Evolutionary conservation across 2,113 vertebrate genomes (phyloP), one percentile per base, ranked within the genome.

Genomic region (Anoplopoma fimbria): DNA sequence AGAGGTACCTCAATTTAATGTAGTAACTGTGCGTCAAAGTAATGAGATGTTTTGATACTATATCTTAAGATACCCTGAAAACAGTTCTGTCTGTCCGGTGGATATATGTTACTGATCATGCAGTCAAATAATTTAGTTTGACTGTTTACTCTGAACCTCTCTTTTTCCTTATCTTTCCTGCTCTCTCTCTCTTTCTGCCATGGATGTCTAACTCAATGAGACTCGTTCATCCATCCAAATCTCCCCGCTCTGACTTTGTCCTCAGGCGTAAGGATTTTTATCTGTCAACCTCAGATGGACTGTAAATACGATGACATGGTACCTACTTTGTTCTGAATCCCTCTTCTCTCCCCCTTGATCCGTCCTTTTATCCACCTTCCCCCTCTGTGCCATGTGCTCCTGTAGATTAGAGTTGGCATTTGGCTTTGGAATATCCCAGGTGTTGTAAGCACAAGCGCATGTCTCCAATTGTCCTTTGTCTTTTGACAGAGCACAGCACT

Each of bases 341-440:
- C 58, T 70, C 58, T 68, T 72, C 72, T 70, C 72, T 83, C 74
- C 67, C 75, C 25, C 58, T 62, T 51, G 1, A 55, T 83, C 75
- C 83, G 10, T 83, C 62, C 78, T 77, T 83, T 88, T 34, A 85
- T 83, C 82, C 72, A 19, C 61, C 73, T 62, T 42, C 62, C 51
- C 77, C 81, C 77, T 77, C 69, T 80, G 77, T 73, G 17, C 82
- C 72, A 25, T 63, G 64, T 87, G 80, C 84, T 67, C 51, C 51
- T 47, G 45, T 53, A 87, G 88, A 93, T 91, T 89, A 91, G 69
- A 87, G 53, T 33, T 84, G 72, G 69, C 85, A 82, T 87, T 79
- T 75, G 58, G 70, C 76, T 62, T 40, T 45, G 45, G 53, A 67
- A 21, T 64, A 23, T 84, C 81, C 77, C 73, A 68, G 82, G 85